Base-by-base conservation (phyloP, 2,888 invertebrate species). In the Pollenia amentaria region DNA sequence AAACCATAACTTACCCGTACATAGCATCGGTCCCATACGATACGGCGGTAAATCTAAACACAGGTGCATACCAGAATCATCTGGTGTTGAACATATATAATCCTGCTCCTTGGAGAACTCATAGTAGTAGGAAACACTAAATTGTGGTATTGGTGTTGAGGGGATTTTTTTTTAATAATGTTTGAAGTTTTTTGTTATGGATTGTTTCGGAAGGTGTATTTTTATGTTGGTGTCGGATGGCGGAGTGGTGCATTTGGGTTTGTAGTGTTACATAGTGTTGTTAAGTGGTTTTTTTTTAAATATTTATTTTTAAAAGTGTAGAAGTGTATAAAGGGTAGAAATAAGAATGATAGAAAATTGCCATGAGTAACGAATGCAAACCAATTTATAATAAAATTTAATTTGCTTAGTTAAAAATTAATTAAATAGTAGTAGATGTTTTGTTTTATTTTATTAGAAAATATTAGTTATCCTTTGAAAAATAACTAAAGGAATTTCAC, bases 71-170 rank as follows among this genome's bases (percentile, higher is more conserved):
- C 99, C 99, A 88, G 96, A 97, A 93, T 98, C 98, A 90, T 97
- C 97, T 48, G 97, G 96, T 90, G 96, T 96, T 89, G 98, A 97
- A 94, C 99, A 99, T 91, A 99, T 99, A 94, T 98, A 99, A 94
- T 99, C 99, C 94, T 97, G 96, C 92, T 97, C 97, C 94, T 96
- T 96, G 85, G 96, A 96, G 94, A 96, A 96, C 94, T 96, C 96
- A 95, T 97, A 98, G 95, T 97, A 97, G 92, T 96, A 96, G 90
- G 97, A 96, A 92, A 95, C 95, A 94, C 95, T 95, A 94, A 78
- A 84, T 77, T 82, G 81, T 64, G 72, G 57, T 78, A 77, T 73
- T 60, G 46, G 51, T 81, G 40, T 53, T 65, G 65, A 21, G 21
- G 16, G 46, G 11, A 29, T 29, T 29, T 29, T 6, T 29, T 73